A percentile compares a stretch with the other conserved stretches of the same genome.
phyloP scores from a whole-genome alignment of 1,140 invertebrate genomes.

The Agrilus planipennis region DNA sequence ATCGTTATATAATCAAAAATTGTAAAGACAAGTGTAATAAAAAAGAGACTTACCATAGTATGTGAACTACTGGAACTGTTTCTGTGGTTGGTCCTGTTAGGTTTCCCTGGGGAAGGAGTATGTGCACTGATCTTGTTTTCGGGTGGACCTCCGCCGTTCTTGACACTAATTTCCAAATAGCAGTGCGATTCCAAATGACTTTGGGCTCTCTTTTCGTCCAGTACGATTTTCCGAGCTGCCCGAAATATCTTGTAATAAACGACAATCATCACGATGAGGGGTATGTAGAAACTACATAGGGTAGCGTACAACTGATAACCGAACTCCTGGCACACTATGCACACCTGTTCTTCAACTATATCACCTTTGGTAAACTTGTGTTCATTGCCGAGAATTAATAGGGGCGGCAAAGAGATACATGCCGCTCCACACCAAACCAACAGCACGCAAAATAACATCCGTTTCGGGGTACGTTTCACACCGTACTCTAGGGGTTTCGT shows the following conservation, averaged over 20 bases:
- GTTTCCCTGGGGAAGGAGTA: constrained; percentile 34
- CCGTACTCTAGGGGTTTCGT: constrained; percentile 84
- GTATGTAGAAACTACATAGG: constrained; percentile 80
- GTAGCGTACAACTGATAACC: constrained; percentile 86
- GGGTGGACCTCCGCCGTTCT: constrained; percentile 53
- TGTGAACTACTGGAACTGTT: constrained; percentile 48
- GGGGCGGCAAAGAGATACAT: constrained; percentile 77
- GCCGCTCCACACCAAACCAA: constrained; percentile 84
- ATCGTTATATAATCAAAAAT: no score
- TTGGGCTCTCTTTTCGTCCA: constrained; percentile 75
- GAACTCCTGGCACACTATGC: constrained; percentile 75
- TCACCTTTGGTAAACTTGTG: constrained; percentile 40
- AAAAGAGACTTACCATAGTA: constrained; percentile 51
- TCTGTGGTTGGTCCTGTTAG: constrained; percentile 35
- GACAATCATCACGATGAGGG: constrained; percentile 77
- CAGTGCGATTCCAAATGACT: constrained; percentile 67
- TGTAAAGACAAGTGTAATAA: no score
- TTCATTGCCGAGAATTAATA: constrained; percentile 80
- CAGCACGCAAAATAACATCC: constrained; percentile 74
- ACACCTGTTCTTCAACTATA: constrained; percentile 48
- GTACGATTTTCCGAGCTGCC: constrained; percentile 69
- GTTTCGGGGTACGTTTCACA: constrained; percentile 68
- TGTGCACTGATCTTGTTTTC: constrained; percentile 44
- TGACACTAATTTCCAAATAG: constrained; percentile 56
- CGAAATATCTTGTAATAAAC: constrained; percentile 87